Conservation (phyloP, 1,140 invertebrate genomes). For the Heliconius hermathena region DNA sequence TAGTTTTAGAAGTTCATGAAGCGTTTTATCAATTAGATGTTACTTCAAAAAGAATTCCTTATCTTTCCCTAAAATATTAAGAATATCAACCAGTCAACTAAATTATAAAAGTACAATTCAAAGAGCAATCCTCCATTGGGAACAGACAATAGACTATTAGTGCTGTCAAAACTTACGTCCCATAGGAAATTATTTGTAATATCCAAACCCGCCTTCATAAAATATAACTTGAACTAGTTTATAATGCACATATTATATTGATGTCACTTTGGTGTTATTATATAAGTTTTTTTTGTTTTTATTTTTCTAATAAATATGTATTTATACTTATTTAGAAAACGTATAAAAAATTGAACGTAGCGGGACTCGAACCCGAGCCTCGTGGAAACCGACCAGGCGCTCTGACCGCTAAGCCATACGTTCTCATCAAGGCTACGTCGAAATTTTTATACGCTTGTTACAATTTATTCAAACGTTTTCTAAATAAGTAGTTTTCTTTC, state of each 20-base stretch:
- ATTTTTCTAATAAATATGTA: not conserved
- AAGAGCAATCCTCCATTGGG: not conserved
- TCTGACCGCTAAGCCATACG: too few relatives aligned
- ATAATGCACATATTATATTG: constrained; percentile 7
- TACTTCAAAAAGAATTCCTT: too few relatives aligned
- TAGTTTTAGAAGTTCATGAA: too few relatives aligned
- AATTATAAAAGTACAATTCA: constrained; percentile 2
- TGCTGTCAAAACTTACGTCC: constrained; percentile 26
- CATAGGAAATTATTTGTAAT: constrained; percentile 18
- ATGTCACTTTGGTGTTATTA: not conserved
- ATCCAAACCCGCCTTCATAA: not conserved
- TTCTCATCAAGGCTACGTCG: too few relatives aligned
- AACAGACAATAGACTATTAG: constrained; percentile 25
- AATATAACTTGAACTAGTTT: constrained; percentile 11
- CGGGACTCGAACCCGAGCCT: too few relatives aligned
- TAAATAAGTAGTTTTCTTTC: too few relatives aligned
- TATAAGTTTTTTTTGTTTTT: not conserved
- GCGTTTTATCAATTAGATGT: too few relatives aligned
- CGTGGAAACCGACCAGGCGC: too few relatives aligned
- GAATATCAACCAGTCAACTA: not conserved
- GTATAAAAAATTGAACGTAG: too few relatives aligned
- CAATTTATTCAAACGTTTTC: too few relatives aligned
- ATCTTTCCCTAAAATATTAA: not conserved
- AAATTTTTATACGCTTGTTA: too few relatives aligned
- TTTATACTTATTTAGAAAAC: too few relatives aligned